Base-by-base conservation (phyloP, 2,888 invertebrate genomes). In the Cryptus viduatorius region DNA sequence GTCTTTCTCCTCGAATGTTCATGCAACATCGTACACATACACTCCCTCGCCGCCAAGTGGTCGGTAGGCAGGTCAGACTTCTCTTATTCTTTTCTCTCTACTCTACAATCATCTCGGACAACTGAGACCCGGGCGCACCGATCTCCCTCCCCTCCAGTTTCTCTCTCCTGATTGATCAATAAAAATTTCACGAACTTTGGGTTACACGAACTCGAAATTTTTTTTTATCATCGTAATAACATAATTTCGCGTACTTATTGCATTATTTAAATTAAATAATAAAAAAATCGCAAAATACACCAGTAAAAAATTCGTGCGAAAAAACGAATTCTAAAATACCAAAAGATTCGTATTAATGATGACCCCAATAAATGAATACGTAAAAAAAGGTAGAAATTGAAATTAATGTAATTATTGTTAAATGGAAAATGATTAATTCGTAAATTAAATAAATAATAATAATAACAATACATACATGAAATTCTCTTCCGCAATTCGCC, bases 31-130 rank as follows among this genome's bases (percentile, higher is more conserved):
- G 68, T 68, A 59, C 31, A 19, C 59, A 46, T 69, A 53, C 31
- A 31, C 61, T 61, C 59, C 44, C 68, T 73, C 50, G 12, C 19
- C 50, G 79, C 59, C 19, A 56, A 81, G 76, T 46, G 37, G 72
- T 56, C 56, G 56, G 56, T 2, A 8, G 16, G 37, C 53, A 31
- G 59, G 42, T 24, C 59, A n/a, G 29, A 78, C 68, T 78, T 78
- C 46, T 61, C 68, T 68, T 29, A 46, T 83, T 79, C 53, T 79
- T 79, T 71, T 59, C 12, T 24, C 83, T 53, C 69, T 10, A 71
- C 81, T 76, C 75, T 76, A 64, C 79, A 83, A 83, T 83, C 83
- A 83, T 79, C 72, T 10, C 65, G 14, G 14, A 59, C 46, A 73
- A 56, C 56, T 56, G 8, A 1, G 24, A 56, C 24, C 50, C 64